Base-by-base conservation (phyloP, 1,140 invertebrate genomes). In the Pectinophora gossypiella region DNA sequence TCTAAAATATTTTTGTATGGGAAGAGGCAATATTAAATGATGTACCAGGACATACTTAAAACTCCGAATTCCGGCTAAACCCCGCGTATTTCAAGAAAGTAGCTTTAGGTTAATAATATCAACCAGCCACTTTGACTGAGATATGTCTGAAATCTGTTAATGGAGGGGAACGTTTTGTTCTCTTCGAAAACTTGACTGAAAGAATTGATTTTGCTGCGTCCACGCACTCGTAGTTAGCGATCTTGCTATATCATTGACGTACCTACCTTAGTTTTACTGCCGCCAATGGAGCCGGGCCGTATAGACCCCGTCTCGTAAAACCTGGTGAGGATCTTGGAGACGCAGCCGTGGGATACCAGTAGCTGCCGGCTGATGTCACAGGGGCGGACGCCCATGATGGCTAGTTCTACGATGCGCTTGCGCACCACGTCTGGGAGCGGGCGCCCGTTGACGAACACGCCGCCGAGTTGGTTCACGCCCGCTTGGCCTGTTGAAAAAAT, bases 251-350 rank as follows among this genome's bases (percentile, higher is more conserved):
- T 32, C 9, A 12, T 1, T 32, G 27, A 32, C 1, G 9, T n/a
- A 9, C 85, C 88, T 78, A 96, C 95, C 92, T 96, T 96, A n/a
- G 95, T 96, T 84, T 96, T 97, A 64, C 93, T 95, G 32, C 95
- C 95, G 15, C 95, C 95, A 61, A 97, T 97, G 18, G 95, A 96
- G 16, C 96, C 96, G 0, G 96, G 96, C 68, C 95, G 90, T 49
- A 98, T 97, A 40, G 95, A 97, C 0, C 96, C 96, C 5, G 96
- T 98, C 87, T 98, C 96, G 74, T 98, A 98, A 89, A 98, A 99
- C 54, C 98, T 90, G 2, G 97, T 98, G 9, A 99, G 90, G 59
- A 99, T 99, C 90, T 99, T 99, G 9, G 96, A 98, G 9, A 88
- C 85, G 72, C 93, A 94, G 59, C 98, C 98, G 77, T 99, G 97